These are phyloP conservation scores for Yasuhikotakia modesta DNA, from an alignment of 2,797 vertebrate species.

Conservation along the genomic window DNA sequence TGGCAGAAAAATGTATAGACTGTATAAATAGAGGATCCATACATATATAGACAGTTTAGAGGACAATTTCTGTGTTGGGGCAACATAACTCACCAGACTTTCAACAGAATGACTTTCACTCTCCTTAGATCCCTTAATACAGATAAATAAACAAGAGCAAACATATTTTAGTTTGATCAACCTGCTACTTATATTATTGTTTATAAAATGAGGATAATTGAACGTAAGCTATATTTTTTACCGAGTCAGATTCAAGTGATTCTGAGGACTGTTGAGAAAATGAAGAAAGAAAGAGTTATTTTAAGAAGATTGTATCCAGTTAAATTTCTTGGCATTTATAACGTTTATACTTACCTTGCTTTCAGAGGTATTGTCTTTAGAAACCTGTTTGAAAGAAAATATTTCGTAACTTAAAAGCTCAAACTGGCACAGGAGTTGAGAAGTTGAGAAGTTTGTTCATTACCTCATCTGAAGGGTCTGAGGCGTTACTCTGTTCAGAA, in stretches of 20 bases:
- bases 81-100: slow-evolving; percentile 13
- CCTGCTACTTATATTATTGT: background rate
- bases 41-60: background rate
- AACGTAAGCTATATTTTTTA: slow-evolving; percentile 32
- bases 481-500: slow-evolving; percentile 39
- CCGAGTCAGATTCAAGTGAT: slow-evolving; percentile 69
- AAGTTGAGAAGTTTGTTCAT: background rate
- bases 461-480: slow-evolving; percentile 46
- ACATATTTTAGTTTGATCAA: background rate
- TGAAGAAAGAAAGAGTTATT: background rate
- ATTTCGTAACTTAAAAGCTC: background rate
- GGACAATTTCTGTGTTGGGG: background rate
- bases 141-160: background rate
- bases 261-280: slow-evolving; percentile 68
- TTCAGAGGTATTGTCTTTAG: slow-evolving; percentile 65
- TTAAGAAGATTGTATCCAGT: too few species aligned
- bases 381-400: slow-evolving; percentile 64
- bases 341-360: slow-evolving; percentile 61
- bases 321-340: background rate
- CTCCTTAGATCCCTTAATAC: slow-evolving; percentile 17
- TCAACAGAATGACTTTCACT: slow-evolving; percentile 36
- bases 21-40: background rate
- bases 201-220: background rate
- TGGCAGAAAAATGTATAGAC: background rate
- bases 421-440: background rate